These are phyloP conservation scores for Etheostoma cragini DNA, from an alignment of 2,113 vertebrate genomes.

Conservation along the genomic window DNA sequence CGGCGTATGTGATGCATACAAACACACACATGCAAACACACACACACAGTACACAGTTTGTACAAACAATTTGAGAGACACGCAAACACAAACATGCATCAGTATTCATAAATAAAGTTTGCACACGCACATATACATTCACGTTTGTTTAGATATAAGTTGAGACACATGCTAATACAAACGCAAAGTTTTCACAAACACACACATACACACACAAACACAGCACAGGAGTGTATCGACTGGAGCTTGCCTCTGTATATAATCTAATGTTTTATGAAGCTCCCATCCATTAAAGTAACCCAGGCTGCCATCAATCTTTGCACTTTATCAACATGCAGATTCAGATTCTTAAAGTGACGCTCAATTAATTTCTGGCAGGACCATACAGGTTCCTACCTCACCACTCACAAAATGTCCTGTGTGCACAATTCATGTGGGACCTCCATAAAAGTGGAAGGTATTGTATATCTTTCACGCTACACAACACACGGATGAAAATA, in stretches of 20 bases:
- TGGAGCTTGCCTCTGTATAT: constrained; percentile 38
- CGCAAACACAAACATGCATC: no score
- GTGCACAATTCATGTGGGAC: constrained; percentile 64
- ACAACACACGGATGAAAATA: constrained; percentile 36
- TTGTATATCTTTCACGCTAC: constrained; percentile 66
- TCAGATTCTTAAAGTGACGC: constrained; percentile 56
- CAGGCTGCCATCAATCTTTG: constrained; percentile 58
- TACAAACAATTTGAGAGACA: no score
- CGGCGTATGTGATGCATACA: no score
- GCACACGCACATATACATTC: no score
- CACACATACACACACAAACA: background rate
- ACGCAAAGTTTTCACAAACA: background rate
- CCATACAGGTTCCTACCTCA: constrained; percentile 35
- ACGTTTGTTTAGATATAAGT: background rate
- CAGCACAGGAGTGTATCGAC: constrained; percentile 3
- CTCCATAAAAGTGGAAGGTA: constrained; percentile 44
- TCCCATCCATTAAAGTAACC: constrained; percentile 57
- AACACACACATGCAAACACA: no score
- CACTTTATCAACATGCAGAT: constrained; percentile 65
- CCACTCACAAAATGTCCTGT: constrained; percentile 47
- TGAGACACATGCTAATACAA: background rate
- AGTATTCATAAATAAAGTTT: no score
- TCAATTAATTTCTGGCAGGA: constrained; percentile 61
- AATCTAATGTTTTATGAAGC: constrained; percentile 59
- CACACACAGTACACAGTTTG: no score